Evolutionary conservation across 2,113 vertebrate genomes (phyloP).

Genomic region (Hippoglossus stenolepis): DNA sequence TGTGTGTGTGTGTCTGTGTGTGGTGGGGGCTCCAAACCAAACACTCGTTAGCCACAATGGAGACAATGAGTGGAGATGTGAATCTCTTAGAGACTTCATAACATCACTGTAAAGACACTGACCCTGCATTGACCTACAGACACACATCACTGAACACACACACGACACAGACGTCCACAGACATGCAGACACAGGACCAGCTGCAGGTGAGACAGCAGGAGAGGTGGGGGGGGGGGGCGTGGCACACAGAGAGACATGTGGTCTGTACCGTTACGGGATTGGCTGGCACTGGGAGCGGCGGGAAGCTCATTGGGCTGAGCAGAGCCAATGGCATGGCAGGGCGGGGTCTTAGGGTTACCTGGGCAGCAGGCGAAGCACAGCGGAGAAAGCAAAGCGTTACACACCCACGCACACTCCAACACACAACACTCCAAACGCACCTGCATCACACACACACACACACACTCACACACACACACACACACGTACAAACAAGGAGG

Average conservation of each 20-base stretch:
- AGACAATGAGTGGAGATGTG: too few relatives aligned
- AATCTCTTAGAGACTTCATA: too few relatives aligned
- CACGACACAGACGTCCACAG: constrained; percentile 5
- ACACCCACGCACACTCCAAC: constrained; percentile 10
- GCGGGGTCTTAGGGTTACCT: constrained; percentile 81
- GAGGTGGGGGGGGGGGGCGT: not conserved
- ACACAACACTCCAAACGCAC: not conserved
- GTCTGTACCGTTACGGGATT: constrained; percentile 79
- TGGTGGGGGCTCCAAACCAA: constrained; percentile 9
- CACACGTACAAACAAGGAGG: too few relatives aligned
- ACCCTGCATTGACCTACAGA: not conserved
- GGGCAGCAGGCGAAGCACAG: constrained; percentile 77
- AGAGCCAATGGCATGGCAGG: constrained; percentile 76
- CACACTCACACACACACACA: not conserved
- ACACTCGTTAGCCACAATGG: constrained; percentile 17
- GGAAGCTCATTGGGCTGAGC: constrained; percentile 77
- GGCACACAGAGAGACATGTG: constrained; percentile 63
- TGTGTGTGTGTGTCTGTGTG: not conserved
- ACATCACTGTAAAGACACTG: not conserved
- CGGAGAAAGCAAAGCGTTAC: constrained; percentile 78
- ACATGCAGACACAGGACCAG: constrained; percentile 42
- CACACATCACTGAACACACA: constrained; percentile 9
- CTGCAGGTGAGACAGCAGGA: constrained; percentile 36
- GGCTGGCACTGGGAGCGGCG: constrained; percentile 71
- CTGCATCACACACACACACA: not conserved